Conservation (phyloP, 2,888 invertebrate species). For the Oscheius onirici region DNA sequence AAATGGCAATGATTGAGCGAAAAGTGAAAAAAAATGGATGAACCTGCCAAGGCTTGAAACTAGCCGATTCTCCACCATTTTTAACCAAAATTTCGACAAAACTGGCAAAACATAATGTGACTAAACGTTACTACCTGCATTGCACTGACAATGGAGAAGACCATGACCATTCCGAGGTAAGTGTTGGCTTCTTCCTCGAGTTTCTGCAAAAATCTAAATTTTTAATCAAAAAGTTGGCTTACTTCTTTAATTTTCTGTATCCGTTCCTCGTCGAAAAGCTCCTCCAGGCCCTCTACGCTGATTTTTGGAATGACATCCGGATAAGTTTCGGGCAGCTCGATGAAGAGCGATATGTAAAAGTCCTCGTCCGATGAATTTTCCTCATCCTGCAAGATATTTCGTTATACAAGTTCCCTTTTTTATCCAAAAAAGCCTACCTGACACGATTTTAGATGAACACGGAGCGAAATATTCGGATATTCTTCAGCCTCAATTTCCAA, state of each 20-base stretch:
- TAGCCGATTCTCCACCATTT: too few species aligned
- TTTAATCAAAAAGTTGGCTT: not conserved
- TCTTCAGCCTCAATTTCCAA: conserved; percentile 37
- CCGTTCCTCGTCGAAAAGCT: conserved; percentile 50
- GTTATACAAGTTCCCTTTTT: not conserved
- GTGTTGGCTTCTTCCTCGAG: conserved; percentile 78
- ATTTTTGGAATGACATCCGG: conserved; percentile 63
- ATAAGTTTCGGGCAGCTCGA: conserved; percentile 60
- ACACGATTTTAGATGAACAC: conserved; percentile 48
- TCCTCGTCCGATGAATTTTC: conserved; percentile 40
- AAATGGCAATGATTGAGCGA: too few species aligned
- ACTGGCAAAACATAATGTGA: too few species aligned
- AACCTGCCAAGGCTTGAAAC: too few species aligned
- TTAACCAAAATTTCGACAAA: too few species aligned
- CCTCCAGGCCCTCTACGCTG: conserved; percentile 55
- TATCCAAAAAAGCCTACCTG: conserved; percentile 33
- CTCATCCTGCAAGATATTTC: conserved; percentile 31
- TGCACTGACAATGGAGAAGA: conserved; percentile 91
- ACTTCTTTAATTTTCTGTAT: conserved; percentile 41
- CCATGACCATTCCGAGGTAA: conserved; percentile 96
- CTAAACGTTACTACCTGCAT: too few species aligned
- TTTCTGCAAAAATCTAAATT: conserved; percentile 27
- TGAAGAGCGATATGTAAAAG: conserved; percentile 40
- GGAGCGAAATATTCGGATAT: conserved; percentile 46
- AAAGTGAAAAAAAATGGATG: not conserved